Evolutionary conservation across 2,113 vertebrate genomes (phyloP), one percentile per base, ranked within the genome.

Genomic region (Struthidea cinerea): DNA sequence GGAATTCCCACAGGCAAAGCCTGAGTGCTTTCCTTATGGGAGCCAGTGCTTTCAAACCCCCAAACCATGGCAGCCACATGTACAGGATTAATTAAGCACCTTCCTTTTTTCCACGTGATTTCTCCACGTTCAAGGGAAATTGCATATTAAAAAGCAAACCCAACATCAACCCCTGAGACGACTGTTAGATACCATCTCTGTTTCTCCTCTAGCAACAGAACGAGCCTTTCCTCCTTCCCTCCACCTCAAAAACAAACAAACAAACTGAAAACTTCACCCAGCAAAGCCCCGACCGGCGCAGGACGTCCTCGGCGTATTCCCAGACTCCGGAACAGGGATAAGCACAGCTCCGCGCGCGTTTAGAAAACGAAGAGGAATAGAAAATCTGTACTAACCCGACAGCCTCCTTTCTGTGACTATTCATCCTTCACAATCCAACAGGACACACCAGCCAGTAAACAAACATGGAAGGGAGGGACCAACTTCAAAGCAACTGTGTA

Each of bases 301-400:
- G 42, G 64, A 70, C 0, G 3, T 35, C 42, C 50, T 42, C 6
- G 0, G 26, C 0, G 6, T 6, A 19, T 41, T 77, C 84, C 75
- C 11, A 0, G 56, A 8, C 19, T 42, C 35, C 2, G 1, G 49
- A 30, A 42, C 19, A 3, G 26, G 44, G 68, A 53, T 2, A 27
- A 44, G 28, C 19, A 3, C 15, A 41, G 42, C 60, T 68, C 67
- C 28, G 0, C 0, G 0, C 1, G 0, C 3, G 0, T 11, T 46
- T 7, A 27, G 37, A 67, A 56, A 64, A 37, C 0, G 0, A 61
- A 92, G 78, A 75, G 80, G 81, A 75, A 84, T 0, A 87, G 57
- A 95, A 92, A 76, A 90, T 44, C 46, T 8, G 44, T 57, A 95
- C 95, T 70, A 79, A 95, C 93, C 95, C 39, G 4, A 46, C 4